Evolutionary conservation across 2,888 invertebrate genomes (phyloP).

Genomic region (Dicranocentrus wangi): DNA sequence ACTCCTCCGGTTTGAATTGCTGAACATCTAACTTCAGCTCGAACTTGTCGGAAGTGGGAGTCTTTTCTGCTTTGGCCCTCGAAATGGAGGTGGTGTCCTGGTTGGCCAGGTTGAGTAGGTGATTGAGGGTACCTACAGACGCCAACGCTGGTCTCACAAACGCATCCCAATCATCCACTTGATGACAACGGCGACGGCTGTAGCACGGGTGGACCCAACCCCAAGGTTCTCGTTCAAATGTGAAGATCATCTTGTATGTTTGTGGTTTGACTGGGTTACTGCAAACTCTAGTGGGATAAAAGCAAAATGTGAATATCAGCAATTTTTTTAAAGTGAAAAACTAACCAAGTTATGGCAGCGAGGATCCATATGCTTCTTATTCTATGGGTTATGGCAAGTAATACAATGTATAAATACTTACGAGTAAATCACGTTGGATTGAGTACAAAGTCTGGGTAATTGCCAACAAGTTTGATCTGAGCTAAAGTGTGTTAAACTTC

Average conservation of each 20-base stretch:
- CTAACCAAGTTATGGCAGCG: no score
- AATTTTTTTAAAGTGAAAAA: no score
- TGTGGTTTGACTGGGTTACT: no score
- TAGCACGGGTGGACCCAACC: conserved; percentile 38
- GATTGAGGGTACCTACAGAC: conserved; percentile 13
- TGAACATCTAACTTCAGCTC: conserved; percentile 84
- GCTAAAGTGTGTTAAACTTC: no score
- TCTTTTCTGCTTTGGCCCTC: neutral
- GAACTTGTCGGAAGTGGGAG: conserved; percentile 25
- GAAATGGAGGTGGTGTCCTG: neutral
- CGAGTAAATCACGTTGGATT: no score
- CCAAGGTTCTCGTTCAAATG: conserved; percentile 30
- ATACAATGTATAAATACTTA: no score
- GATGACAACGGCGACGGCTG: neutral
- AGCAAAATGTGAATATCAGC: no score
- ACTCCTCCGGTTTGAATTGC: conserved; percentile 85
- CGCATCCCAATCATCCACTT: conserved; percentile 4
- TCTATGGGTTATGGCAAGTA: no score
- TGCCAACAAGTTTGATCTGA: no score
- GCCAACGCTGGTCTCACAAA: conserved; percentile 29
- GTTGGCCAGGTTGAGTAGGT: conserved; percentile 12
- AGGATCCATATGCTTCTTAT: no score
- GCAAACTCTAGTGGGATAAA: no score
- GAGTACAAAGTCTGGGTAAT: no score
- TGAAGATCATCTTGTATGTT: conserved; percentile 14